Percentiles rank a stretch among this genome's conserved stretches.
phyloP scores from a whole-genome alignment of 2,888 invertebrate species.

The Onchidella celtica region DNA sequence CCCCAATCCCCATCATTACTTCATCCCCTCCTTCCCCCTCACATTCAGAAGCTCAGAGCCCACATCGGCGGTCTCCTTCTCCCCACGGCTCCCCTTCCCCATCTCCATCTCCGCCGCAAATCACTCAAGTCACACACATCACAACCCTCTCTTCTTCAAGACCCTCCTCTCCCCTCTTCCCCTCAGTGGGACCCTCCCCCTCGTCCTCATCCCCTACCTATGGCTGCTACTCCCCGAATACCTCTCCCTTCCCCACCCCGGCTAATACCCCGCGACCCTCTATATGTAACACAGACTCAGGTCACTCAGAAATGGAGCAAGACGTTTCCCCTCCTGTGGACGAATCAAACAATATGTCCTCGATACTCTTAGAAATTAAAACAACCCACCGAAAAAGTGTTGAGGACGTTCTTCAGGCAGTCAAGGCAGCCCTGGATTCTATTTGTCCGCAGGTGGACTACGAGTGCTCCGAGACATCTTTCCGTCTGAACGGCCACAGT shows the following conservation, averaged over 20 bases:
- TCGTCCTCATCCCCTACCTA: constrained; percentile 49
- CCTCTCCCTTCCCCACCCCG: constrained; percentile 50
- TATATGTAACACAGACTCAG: constrained; percentile 46
- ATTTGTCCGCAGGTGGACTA: constrained; percentile 68
- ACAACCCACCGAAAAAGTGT: constrained; percentile 63
- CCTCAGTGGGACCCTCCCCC: constrained; percentile 46
- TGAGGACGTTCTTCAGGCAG: constrained; percentile 68
- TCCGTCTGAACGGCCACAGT: constrained; percentile 63
- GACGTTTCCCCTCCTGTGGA: constrained; percentile 27
- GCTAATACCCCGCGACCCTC: constrained; percentile 50
- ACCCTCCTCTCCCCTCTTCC: constrained; percentile 33
- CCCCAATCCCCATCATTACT: constrained; percentile 46
- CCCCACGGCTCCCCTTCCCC: constrained; percentile 24
- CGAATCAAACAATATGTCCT: constrained; percentile 35
- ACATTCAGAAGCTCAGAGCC: neutral
- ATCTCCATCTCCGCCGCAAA: constrained; percentile 24
- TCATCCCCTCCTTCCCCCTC: constrained; percentile 48
- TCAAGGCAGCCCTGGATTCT: constrained; percentile 68
- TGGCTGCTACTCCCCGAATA: constrained; percentile 48
- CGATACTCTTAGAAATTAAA: constrained; percentile 47
- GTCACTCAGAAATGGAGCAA: constrained; percentile 48
- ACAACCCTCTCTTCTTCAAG: constrained; percentile 36
- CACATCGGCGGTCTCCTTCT: constrained; percentile 8
- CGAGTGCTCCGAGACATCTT: constrained; percentile 69
- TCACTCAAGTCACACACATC: constrained; percentile 19